Percentiles rank a stretch among this genome's conserved stretches.
These are phyloP conservation scores for Zoanthus gigantus DNA, from an alignment of 92 coral and sea anemone genomes.

Conservation along the genomic window DNA sequence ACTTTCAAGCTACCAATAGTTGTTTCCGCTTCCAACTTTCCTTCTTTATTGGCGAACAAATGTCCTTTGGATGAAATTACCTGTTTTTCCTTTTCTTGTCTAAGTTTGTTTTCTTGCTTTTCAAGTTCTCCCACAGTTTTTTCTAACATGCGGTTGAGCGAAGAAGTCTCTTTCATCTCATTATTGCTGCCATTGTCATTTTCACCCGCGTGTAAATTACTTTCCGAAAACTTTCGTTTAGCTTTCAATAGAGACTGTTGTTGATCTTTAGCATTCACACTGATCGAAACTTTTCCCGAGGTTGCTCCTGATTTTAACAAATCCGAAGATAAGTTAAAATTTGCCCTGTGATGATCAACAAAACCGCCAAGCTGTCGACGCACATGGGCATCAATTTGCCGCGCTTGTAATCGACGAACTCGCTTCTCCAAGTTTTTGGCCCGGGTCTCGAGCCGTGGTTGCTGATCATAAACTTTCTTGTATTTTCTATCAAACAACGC, in stretches of 20 bases:
- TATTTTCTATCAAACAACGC: conserved; percentile 80
- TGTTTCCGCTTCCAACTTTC: conserved; percentile 75
- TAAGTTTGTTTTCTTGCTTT: not conserved
- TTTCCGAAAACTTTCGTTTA: conserved; percentile 34
- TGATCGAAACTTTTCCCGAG: conserved; percentile 42
- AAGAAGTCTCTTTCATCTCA: conserved; percentile 36
- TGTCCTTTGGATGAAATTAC: conserved; percentile 63
- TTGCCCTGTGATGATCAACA: conserved; percentile 68
- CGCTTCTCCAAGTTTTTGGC: conserved; percentile 95
- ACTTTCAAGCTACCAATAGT: conserved; percentile 83
- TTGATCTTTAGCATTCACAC: conserved; percentile 51
- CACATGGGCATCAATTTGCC: conserved; percentile 99
- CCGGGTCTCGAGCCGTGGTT: conserved; percentile 85
- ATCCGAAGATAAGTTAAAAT: conserved; percentile 46
- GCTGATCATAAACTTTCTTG: conserved; percentile 74
- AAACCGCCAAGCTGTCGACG: conserved; percentile 88
- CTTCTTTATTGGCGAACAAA: conserved; percentile 62
- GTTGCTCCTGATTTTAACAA: conserved; percentile 42
- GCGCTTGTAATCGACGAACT: conserved; percentile 99
- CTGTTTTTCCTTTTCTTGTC: conserved; percentile 25
- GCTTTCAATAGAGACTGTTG: conserved; percentile 20
- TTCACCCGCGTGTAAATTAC: conserved; percentile 48
- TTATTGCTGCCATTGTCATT: conserved; percentile 39
- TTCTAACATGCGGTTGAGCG: conserved; percentile 16
- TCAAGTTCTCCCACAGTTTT: conserved; percentile 41